These are phyloP conservation scores for Eledona agricola DNA, from an alignment of 2,888 invertebrate genomes.

Conservation along the genomic window DNA sequence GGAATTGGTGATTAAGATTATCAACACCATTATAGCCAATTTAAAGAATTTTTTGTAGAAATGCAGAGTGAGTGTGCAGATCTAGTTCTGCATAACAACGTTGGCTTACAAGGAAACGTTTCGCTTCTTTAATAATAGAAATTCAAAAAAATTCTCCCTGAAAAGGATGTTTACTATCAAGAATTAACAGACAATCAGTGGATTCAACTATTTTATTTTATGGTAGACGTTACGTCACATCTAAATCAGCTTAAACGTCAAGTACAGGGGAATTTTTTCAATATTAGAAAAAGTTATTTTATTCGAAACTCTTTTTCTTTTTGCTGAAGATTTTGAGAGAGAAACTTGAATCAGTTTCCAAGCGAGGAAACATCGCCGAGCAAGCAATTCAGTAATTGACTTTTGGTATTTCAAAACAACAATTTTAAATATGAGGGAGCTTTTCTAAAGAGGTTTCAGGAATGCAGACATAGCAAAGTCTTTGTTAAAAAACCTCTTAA, in stretches of 20 bases:
- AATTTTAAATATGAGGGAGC: conserved; percentile 42
- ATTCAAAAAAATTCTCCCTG: conserved; percentile 50
- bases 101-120: conserved; percentile 47
- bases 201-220: conserved; percentile 51
- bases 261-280: conserved; percentile 45
- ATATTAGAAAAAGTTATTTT: conserved; percentile 44
- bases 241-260: conserved; percentile 52
- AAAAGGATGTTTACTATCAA: conserved; percentile 50
- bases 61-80: conserved; percentile 46
- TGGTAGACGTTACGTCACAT: conserved; percentile 49
- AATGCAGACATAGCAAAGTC: conserved; percentile 49
- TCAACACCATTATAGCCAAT: conserved; percentile 46
- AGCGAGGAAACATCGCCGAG: conserved; percentile 43
- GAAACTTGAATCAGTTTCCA: conserved; percentile 29
- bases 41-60: conserved; percentile 48
- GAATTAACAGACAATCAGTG: conserved; percentile 48
- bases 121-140: conserved; percentile 40
- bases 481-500: conserved; percentile 47
- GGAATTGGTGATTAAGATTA: conserved; percentile 27
- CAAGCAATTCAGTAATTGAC: conserved; percentile 44
- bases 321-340: conserved; percentile 43
- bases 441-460: conserved; percentile 42
- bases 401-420: conserved; percentile 2
- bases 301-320: no score
- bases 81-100: conserved; percentile 42